These are phyloP conservation scores for Eledone cirrhosa DNA, from an alignment of 2,888 invertebrate genomes.

Conservation along the genomic window DNA sequence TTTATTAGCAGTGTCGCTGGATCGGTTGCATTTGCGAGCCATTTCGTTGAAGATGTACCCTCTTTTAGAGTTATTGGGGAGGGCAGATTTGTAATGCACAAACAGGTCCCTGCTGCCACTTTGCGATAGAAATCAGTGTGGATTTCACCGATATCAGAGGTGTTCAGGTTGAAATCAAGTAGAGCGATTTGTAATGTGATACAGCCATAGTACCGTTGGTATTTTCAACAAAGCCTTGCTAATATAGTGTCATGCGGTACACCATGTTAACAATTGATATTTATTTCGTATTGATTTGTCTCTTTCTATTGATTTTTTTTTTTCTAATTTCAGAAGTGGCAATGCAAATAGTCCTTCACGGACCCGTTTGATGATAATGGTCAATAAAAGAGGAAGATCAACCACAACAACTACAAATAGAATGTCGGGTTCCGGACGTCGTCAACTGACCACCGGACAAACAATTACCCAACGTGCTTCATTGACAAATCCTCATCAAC, in stretches of 20 bases:
- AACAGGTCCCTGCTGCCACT: no score
- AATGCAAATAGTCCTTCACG: constrained; percentile 21
- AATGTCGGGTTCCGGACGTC: constrained; percentile 4
- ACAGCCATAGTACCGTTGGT: no score
- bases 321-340: constrained; percentile 17
- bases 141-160: no score
- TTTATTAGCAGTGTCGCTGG: no score
- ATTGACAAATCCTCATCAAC: constrained; percentile 17
- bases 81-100: no score
- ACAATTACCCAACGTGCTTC: neutral
- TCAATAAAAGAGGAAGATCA: constrained; percentile 16
- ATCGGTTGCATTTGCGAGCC: no score
- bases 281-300: neutral
- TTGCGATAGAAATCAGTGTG: no score
- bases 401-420: constrained; percentile 13
- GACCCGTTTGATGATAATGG: neutral
- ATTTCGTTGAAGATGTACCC: no score
- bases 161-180: no score
- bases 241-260: neutral
- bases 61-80: no score
- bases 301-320: neutral
- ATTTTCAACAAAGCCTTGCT: no score
- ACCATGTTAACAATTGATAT: neutral
- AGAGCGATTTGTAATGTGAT: no score
- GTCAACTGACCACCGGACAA: neutral